A percentile compares a stretch with the other conserved stretches of the same genome.
Conservation (phyloP, 2,888 invertebrate genomes). For the Ramazzottius varieornatus region DNA sequence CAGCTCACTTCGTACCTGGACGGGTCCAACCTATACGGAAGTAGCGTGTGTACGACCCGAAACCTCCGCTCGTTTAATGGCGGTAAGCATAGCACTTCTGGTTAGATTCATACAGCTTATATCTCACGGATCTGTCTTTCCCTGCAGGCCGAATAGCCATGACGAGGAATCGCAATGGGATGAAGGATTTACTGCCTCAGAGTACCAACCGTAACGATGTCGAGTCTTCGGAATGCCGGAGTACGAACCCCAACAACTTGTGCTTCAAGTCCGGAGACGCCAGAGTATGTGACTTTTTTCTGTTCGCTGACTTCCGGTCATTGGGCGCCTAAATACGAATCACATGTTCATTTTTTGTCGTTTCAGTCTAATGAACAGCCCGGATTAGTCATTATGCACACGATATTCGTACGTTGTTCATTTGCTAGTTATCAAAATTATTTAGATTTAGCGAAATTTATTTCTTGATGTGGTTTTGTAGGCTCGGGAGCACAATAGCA, state of each 20-base stretch:
- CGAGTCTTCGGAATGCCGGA: neutral
- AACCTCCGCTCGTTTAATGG: conserved; percentile 43
- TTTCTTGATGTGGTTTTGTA: neutral
- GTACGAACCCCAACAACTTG: neutral
- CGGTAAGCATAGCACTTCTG: conserved; percentile 27
- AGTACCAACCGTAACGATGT: conserved; percentile 40
- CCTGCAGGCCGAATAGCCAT: conserved; percentile 16
- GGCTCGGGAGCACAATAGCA: neutral
- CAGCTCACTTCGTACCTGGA: conserved; percentile 10
- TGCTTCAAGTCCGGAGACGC: neutral
- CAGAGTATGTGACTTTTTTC: no score
- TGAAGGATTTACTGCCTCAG: conserved; percentile 52
- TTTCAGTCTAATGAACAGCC: neutral
- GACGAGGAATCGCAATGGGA: conserved; percentile 17
- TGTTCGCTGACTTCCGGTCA: no score
- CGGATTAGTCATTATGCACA: neutral
- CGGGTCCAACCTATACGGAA: conserved; percentile 57
- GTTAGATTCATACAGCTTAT: conserved; percentile 15
- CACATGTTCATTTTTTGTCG: no score
- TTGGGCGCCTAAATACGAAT: no score
- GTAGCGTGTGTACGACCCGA: conserved; percentile 50
- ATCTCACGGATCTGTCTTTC: neutral
- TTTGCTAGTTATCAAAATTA: neutral
- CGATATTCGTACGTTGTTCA: neutral
- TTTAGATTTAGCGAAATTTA: neutral